phyloP scores from a whole-genome alignment of 2,113 vertebrate genomes.

The Bolborhynchus lineola region DNA sequence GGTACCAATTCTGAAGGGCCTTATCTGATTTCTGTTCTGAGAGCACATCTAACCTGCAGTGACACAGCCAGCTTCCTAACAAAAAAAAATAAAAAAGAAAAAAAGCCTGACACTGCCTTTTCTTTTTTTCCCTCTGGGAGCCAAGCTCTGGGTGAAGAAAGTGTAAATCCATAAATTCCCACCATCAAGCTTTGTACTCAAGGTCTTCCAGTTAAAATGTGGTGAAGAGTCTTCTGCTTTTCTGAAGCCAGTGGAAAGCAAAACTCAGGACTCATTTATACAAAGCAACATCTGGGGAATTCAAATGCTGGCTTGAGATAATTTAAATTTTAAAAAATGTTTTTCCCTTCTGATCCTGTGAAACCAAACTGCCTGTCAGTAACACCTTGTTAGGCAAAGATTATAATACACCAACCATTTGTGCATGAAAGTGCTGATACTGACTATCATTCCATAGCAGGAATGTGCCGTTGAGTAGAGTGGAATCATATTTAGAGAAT shows the following conservation, averaged over 20 bases:
- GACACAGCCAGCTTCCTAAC: not conserved
- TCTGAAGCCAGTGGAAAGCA: not conserved
- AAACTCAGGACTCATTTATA: not conserved
- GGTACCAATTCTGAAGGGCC: not conserved
- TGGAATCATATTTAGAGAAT: not conserved
- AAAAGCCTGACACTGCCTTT: not conserved
- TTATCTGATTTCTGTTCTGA: not conserved
- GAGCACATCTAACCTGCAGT: not conserved
- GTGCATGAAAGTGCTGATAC: not conserved
- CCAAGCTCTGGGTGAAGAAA: not conserved
- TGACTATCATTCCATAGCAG: not conserved
- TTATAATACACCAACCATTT: not conserved
- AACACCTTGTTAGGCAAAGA: slow-evolving; percentile 7
- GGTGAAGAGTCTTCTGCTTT: not conserved
- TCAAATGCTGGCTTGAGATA: not conserved
- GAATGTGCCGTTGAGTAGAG: not conserved
- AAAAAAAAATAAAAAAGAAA: not conserved
- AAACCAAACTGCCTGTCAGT: not conserved
- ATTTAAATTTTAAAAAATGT: not conserved
- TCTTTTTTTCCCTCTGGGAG: not conserved
- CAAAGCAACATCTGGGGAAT: not conserved
- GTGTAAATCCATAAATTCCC: not conserved
- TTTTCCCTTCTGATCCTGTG: not conserved
- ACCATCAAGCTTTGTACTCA: not conserved
- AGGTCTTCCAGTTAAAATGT: not conserved